phyloP scores from a whole-genome alignment of 2,888 invertebrate genomes.

The Caenorhabditis sp. region DNA sequence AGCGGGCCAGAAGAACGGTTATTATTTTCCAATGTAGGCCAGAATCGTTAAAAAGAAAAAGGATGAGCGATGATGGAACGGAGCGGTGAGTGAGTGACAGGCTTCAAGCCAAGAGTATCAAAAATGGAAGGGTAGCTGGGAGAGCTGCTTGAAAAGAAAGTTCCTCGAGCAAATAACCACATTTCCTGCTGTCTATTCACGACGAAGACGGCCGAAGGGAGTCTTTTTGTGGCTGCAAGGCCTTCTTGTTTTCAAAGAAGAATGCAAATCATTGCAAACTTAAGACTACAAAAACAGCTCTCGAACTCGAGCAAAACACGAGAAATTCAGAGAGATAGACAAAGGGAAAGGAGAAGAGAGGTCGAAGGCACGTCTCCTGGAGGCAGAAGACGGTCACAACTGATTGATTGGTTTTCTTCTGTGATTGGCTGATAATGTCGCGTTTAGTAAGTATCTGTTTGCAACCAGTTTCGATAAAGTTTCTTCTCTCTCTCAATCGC shows the following conservation, averaged over 20 bases:
- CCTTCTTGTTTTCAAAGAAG: conserved; percentile 49
- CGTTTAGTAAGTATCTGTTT: conserved; percentile 41
- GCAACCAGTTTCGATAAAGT: conserved; percentile 44
- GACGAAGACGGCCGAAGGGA: conserved; percentile 6
- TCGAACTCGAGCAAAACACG: conserved; percentile 10
- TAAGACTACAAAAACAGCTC: conserved; percentile 29
- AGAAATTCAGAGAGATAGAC: conserved; percentile 1
- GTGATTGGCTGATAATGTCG: conserved; percentile 41
- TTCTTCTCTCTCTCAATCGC: conserved; percentile 23
- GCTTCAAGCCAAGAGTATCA: not conserved
- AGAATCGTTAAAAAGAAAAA: conserved; percentile 34
- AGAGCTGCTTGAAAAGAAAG: not conserved
- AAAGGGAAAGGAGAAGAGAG: not conserved
- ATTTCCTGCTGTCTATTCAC: conserved; percentile 55
- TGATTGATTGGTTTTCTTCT: conserved; percentile 37
- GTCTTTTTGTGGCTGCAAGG: conserved; percentile 34
- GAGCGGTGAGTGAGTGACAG: not conserved
- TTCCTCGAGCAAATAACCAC: conserved; percentile 38
- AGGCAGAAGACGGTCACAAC: conserved; percentile 22
- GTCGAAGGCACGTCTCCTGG: conserved; percentile 21
- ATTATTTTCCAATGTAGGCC: conserved; percentile 53
- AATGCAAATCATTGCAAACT: conserved; percentile 48
- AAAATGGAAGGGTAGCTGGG: not conserved
- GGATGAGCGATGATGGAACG: conserved; percentile 12
- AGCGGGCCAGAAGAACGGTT: conserved; percentile 45